Conservation (phyloP, 2,888 invertebrate species). For the Torymus tubicola region DNA sequence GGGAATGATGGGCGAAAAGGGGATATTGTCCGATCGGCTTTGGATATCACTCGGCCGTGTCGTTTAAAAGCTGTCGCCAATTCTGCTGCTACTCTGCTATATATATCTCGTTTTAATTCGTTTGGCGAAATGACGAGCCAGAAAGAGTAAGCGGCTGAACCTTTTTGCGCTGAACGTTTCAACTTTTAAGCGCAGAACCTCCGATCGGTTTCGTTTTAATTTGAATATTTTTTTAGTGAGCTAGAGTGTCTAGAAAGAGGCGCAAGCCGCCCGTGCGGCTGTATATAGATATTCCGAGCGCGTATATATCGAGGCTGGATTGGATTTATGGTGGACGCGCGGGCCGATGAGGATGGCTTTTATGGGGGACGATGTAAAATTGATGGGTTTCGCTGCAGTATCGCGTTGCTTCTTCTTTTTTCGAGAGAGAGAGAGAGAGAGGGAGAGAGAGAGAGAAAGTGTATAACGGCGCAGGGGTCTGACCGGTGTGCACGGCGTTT, state of each 20-base stretch:
- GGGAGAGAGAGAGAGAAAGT: no score
- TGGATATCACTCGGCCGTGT: slow-evolving; percentile 44
- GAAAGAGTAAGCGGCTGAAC: slow-evolving; percentile 5
- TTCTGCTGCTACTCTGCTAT: background rate
- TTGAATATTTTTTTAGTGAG: slow-evolving; percentile 7
- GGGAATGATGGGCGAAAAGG: slow-evolving; percentile 26
- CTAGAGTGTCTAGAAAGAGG: background rate
- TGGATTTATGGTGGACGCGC: no score
- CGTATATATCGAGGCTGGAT: no score
- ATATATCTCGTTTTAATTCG: slow-evolving; percentile 35
- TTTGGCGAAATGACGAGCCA: slow-evolving; percentile 20
- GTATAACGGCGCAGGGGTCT: no score
- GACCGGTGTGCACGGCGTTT: no score
- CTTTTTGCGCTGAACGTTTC: background rate
- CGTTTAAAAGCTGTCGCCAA: slow-evolving; percentile 34
- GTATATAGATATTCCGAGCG: no score
- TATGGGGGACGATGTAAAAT: no score
- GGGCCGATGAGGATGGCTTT: no score
- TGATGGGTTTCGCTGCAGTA: no score
- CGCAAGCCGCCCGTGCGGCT: background rate
- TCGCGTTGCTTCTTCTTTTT: no score
- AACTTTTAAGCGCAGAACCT: background rate
- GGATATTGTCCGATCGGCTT: slow-evolving; percentile 56
- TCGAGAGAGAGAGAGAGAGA: no score
- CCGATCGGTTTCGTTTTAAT: slow-evolving; percentile 37